A percentile compares a stretch with the other conserved stretches of the same genome.
Evolutionary conservation across 2,113 vertebrate species (phyloP).

Genomic region (Anseranas semipalmata): DNA sequence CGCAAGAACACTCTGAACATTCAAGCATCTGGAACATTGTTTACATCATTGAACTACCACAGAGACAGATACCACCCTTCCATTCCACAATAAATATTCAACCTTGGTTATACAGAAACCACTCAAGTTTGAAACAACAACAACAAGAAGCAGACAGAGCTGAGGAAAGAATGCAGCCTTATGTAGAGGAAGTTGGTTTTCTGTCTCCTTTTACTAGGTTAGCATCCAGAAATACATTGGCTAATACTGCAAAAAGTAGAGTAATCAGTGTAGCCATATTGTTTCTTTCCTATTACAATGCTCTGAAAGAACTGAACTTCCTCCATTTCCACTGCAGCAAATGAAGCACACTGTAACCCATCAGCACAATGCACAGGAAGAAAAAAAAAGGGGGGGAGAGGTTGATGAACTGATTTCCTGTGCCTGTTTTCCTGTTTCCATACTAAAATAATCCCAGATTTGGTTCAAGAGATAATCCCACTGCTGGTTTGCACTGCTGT

Average conservation of each 20-base stretch:
- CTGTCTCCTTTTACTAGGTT: neutral
- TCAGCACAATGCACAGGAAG: neutral
- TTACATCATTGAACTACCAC: neutral
- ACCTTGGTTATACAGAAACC: neutral
- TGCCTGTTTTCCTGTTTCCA: neutral
- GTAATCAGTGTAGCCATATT: neutral
- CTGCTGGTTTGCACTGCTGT: neutral
- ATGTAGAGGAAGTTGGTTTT: neutral
- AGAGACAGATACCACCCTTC: neutral
- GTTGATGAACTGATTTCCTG: neutral
- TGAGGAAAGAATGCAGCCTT: neutral
- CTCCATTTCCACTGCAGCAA: neutral
- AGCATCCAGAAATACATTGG: neutral
- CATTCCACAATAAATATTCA: neutral
- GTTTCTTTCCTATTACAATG: neutral
- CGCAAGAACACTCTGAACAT: neutral
- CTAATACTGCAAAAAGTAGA: neutral
- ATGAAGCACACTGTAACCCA: neutral
- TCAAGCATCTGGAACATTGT: neutral
- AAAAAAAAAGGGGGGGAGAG: neutral
- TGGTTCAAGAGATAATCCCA: neutral
- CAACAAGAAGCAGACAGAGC: neutral
- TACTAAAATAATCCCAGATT: neutral
- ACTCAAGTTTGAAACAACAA: neutral
- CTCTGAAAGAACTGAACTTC: neutral